Percentiles rank a stretch among this genome's conserved stretches.
Conservation (phyloP, 1,140 invertebrate species). For the Pachyrhynchus sulphureomaculatus region DNA sequence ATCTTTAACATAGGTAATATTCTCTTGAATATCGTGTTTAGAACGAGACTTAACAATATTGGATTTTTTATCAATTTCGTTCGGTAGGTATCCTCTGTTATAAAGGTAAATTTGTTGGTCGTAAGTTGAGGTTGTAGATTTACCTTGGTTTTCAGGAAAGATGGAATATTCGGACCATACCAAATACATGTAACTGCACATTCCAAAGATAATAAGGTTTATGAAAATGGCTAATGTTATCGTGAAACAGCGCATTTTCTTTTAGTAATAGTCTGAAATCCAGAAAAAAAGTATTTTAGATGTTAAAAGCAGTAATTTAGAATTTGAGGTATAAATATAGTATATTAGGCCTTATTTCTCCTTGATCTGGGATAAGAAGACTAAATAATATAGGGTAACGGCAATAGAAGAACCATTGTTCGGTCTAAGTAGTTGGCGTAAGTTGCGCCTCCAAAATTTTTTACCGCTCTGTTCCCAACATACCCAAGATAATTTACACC, state of each 20-base stretch:
- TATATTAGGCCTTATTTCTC: too few relatives aligned
- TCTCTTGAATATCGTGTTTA: slow-evolving; percentile 46
- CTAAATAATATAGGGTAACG: too few relatives aligned
- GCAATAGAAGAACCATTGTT: too few relatives aligned
- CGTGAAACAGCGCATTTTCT: slow-evolving; percentile 10
- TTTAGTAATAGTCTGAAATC: too few relatives aligned
- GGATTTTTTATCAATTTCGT: slow-evolving; percentile 30
- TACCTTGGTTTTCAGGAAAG: slow-evolving; percentile 56
- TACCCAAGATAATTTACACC: too few relatives aligned
- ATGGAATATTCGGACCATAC: slow-evolving; percentile 72
- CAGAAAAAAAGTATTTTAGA: too few relatives aligned
- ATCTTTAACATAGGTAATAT: slow-evolving; percentile 47
- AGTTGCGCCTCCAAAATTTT: too few relatives aligned
- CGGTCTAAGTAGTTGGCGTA: too few relatives aligned
- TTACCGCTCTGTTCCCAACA: too few relatives aligned
- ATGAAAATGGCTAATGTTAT: slow-evolving; percentile 56
- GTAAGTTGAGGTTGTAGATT: slow-evolving; percentile 48
- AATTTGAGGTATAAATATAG: too few relatives aligned
- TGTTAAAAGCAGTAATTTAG: too few relatives aligned
- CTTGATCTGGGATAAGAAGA: too few relatives aligned
- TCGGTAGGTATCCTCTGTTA: slow-evolving; percentile 45
- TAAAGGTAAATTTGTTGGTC: slow-evolving; percentile 50
- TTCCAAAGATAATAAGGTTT: slow-evolving; percentile 67
- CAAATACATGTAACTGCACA: slow-evolving; percentile 69
- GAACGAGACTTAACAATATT: slow-evolving; percentile 35